Base-by-base conservation (phyloP, 2,113 vertebrate genomes). In the Paraplagusia blochii region DNA sequence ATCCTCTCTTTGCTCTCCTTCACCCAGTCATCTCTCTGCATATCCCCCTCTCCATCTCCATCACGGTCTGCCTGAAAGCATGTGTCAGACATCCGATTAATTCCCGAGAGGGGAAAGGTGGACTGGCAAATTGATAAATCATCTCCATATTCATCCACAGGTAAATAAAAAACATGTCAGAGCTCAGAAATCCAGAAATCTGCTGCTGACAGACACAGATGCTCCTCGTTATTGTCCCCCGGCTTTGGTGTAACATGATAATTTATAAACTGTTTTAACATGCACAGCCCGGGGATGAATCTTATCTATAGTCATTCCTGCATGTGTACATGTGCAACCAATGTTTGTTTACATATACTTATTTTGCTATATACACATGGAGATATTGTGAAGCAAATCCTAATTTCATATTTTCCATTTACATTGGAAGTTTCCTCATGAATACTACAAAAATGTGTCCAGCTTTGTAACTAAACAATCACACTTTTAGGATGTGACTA, bases 11-110 rank as follows among this genome's bases (percentile, higher is more conserved):
- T 59, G 58, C 57, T 14, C 58, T 17, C 44, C 50, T 67, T 81
- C 74, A 17, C 47, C 6, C 12, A 42, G 68, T 0, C 54, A 72
- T 63, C 61, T 69, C 80, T 76, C 80, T 52, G 44, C 44, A 58
- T 64, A 83, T 87, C 85, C 82, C 22, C 56, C 69, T 72, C 55
- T 67, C 52, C 49, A 0, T 81, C 84, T 70, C 66, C 78, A 81
- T 52, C 0, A 69, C 81, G 63, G 70, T 84, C 85, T 66, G 69
- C 71, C 75, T 49, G 44, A 67, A 73, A 69, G 87, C 87, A 89
- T 87, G 82, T 92, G 92, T 90, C 89, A 88, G 84, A 85, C 91
- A 86, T 88, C 91, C 93, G 91, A 93, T 88, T 90, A 87, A 91
- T 51, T 77, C 84, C 82, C 82, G 48, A 53, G 44, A 48, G 52